Conservation (phyloP, 1,140 invertebrate species). For the Cherax quadricarinatus region DNA sequence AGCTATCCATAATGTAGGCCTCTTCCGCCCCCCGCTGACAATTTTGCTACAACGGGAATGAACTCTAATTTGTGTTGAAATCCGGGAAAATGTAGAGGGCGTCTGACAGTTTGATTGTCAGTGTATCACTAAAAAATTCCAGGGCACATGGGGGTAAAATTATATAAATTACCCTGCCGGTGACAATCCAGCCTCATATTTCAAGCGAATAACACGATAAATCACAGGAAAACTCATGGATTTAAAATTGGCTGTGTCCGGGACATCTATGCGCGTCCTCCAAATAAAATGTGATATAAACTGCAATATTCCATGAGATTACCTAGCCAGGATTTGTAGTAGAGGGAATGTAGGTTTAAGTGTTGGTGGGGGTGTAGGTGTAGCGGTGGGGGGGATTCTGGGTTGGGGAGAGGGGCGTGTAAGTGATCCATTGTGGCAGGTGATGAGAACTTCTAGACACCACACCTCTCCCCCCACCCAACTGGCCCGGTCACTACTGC, state of each 20-base stretch:
- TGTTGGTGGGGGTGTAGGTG: not conserved
- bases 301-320: conserved; percentile 3
- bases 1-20: conserved; percentile 61
- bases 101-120: conserved; percentile 65
- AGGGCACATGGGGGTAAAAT: conserved; percentile 58
- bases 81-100: conserved; percentile 62
- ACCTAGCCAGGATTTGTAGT: conserved; percentile 9
- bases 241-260: conserved; percentile 52
- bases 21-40: conserved; percentile 45
- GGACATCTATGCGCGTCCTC: conserved; percentile 46
- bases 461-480: too few species aligned
- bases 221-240: conserved; percentile 56
- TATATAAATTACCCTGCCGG: conserved; percentile 61
- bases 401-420: not conserved
- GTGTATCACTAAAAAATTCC: conserved; percentile 67
- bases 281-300: conserved; percentile 25
- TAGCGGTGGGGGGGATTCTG: not conserved
- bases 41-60: conserved; percentile 58
- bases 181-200: conserved; percentile 68
- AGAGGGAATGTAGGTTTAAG: not conserved
- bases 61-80: conserved; percentile 62
- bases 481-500: not conserved
- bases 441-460: not conserved
- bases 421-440: not conserved
- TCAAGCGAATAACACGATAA: conserved; percentile 63